Evolutionary conservation across 2,888 invertebrate species (phyloP), one percentile per base, ranked within the genome.

Genomic region (Himalopsyche kuldschensis): DNA sequence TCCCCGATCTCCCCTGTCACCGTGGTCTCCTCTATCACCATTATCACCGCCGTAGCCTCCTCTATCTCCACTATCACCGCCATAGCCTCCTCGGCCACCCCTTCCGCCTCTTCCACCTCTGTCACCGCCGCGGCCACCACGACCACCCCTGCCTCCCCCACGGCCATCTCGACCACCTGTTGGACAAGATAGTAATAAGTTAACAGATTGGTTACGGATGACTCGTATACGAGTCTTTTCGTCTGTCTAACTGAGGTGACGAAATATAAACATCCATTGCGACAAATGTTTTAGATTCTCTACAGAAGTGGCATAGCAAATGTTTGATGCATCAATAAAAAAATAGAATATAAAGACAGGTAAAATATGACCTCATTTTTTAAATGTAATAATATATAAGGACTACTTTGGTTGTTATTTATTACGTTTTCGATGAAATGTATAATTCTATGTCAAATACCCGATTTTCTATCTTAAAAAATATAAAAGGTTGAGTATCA

Each of bases 1-100:
- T 90, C n/a, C n/a, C n/a, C n/a, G n/a, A 0, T 90, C 90, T 75
- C 84, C 84, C 83, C 55, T 80, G 17, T 27, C 82, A 81, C 79
- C 82, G 78, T 85, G 27, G 84, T 85, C 4, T 83, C 82, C 83
- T 85, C 17, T 85, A 83, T 4, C 83, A 32, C n/a, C n/a, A 27
- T 24, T n/a, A n/a, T 55, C 55, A 20, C 55, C 55, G 1, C 55
- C 24, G 55, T 31, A 47, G 27, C 86, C 81, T 24, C 85, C 69
- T 8, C 83, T 35, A 76, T 82, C 63, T 35, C 85, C 46, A 20
- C 86, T 82, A 0, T 85, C 84, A 0, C 81, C 83, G 1, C 84
- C 15, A 27, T 46, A 82, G 6, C 84, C 82, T 78, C 32, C 86
- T 31, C 32, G 80, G 41, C 35, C 82, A 24, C 75, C 75, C 24